Conservation (phyloP, 2,888 invertebrate species). For the Anthoptus insignis region DNA sequence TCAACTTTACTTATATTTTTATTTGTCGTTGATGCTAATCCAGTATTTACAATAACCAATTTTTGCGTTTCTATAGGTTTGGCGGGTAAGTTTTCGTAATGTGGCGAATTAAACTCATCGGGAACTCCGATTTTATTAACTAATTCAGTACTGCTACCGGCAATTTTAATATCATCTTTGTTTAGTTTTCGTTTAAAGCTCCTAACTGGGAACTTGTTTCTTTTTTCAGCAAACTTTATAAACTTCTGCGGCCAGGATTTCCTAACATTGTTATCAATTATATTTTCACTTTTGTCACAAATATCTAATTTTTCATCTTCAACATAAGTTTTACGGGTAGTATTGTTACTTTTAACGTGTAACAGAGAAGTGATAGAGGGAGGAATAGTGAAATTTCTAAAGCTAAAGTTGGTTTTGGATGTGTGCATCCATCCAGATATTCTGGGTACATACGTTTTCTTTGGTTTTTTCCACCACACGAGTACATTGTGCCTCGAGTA, state of each 20-base stretch:
- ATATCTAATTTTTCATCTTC: constrained; percentile 43
- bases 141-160: constrained; percentile 50
- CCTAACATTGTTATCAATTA: constrained; percentile 41
- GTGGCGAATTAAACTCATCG: constrained; percentile 4
- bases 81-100: constrained; percentile 20
- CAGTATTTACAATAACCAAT: constrained; percentile 86
- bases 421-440: constrained; percentile 43
- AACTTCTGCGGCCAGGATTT: constrained; percentile 36
- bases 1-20: constrained; percentile 64
- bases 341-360: constrained; percentile 42
- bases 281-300: constrained; percentile 29
- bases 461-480: constrained; percentile 82
- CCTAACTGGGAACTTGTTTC: constrained; percentile 49
- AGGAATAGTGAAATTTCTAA: constrained; percentile 38
- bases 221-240: constrained; percentile 19
- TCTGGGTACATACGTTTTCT: constrained; percentile 81
- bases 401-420: constrained; percentile 45
- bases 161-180: constrained; percentile 72
- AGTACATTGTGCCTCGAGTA: constrained; percentile 90
- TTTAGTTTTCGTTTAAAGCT: constrained; percentile 66
- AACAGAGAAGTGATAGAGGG: constrained; percentile 45
- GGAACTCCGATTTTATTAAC: constrained; percentile 35
- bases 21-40: constrained; percentile 90
- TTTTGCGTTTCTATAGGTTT: constrained; percentile 34
- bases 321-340: not conserved